Base-by-base conservation (phyloP, 2,113 vertebrate species). In the Chloropsis hardwickii region DNA sequence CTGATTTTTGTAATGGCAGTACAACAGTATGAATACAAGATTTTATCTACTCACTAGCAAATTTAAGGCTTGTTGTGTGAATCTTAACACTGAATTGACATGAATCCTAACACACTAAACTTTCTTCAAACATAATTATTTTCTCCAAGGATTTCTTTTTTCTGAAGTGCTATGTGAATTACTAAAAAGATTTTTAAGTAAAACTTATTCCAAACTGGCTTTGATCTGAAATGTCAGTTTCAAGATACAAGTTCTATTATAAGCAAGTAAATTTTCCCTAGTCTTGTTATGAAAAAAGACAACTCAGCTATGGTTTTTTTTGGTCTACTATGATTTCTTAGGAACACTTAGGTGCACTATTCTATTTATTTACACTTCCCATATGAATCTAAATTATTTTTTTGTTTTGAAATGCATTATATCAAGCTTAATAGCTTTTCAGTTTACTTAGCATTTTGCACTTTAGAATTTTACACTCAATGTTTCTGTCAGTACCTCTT, bases 371-470 rank as follows among this genome's bases (percentile, higher is more conserved):
- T 93, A 78, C 61, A 70, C 66, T 89, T 92, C 69, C 83, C 61
- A 74, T 57, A 60, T 56, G 28, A 91, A 86, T 29, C 24, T 81
- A 92, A 97, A 54, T 11, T 48, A 76, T 74, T 89, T 96, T 37
- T 92, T 95, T 31, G 14, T 94, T 92, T 90, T 13, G 35, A 71
- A 95, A 89, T n/a, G 12, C 44, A 45, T 84, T 86, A 92, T 45
- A 78, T 25, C 28, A 95, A 95, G 72, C 69, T 86, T 82, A 67
- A 91, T 79, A 87, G 20, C 45, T 91, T 88, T 94, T 92, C 72
- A 92, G 56, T 94, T 97, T 96, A 88, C 60, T 89, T 88, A 88
- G 72, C 31, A 48, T 97, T 97, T 97, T 74, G 90, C 66, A 95
- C 84, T 90, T 81, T 28, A 74, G 8, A 20, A 42, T 76, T 86